Conservation (phyloP, 2,113 vertebrate species). For the Peucedramus taeniatus region DNA sequence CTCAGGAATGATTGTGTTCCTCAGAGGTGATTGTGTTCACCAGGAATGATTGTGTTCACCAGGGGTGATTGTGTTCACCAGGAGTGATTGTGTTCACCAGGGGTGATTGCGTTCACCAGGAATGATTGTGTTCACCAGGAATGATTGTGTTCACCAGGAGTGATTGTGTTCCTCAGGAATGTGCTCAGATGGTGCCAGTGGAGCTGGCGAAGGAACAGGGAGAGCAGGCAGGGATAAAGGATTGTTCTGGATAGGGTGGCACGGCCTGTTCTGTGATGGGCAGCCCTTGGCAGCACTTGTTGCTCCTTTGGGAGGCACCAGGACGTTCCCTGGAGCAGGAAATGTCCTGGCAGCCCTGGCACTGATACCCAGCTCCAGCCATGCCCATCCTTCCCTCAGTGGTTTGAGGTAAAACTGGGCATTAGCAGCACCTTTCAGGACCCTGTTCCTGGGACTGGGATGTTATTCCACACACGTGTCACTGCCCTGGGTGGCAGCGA, state of each 20-base stretch:
- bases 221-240: not conserved
- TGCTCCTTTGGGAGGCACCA: not conserved
- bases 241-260: not conserved
- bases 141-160: not conserved
- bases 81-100: not conserved
- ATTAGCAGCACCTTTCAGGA: not conserved
- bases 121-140: not conserved
- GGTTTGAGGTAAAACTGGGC: accelerated
- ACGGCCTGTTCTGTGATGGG: not conserved
- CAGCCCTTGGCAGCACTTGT: not conserved
- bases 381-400: accelerated
- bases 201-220: not conserved
- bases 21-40: not conserved
- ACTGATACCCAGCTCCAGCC: not conserved
- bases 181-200: accelerated
- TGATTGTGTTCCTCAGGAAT: not conserved
- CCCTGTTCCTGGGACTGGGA: accelerated
- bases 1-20: not conserved
- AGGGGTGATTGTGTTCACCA: too few species aligned
- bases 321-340: not conserved
- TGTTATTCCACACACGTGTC: accelerated
- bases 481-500: accelerated
- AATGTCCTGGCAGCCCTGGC: not conserved
- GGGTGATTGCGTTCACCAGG: too few species aligned
- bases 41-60: not conserved